Evolutionary conservation across 2,888 invertebrate species (phyloP), one percentile per base, ranked within the genome.

Genomic region (Melanotus villosus): DNA sequence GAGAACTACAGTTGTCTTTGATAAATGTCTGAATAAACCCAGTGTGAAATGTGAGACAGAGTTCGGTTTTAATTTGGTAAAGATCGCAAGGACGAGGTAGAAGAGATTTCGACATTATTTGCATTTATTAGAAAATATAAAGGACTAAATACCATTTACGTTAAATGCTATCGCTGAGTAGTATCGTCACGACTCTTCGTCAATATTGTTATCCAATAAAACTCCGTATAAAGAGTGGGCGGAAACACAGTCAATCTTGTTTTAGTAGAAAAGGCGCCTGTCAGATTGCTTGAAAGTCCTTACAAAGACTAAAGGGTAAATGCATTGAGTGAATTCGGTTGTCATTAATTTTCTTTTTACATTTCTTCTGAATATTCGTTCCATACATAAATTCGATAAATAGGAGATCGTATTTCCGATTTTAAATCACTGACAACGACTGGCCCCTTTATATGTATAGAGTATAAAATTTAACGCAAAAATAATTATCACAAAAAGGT

Each of bases 1-100:
- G 52, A 68, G 64, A 65, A 41, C 58, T 68, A 58, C 43, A 54
- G 38, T 52, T 65, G 58, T 47, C 57, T 68, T 56, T 68, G 68
- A 68, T 56, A 63, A 68, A 68, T 68, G 59, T 52, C 54, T 45
- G 30, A 59, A 64, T 65, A 57, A 62, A 47, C 50, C 16, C 14
- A 23, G 36, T 3, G 45, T n/a, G 26, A 36, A 30, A 41, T 45
- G 19, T 32, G 32, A 57, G 18, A 59, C 36, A 21, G 32, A 52
- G 52, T 19, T 34, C 32, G 52, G 32, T 34, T 18, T 52, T 52
- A 52, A 52, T 52, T 18, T 52, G n/a, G 23, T 1, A 47, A 9
- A 19, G 47, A n/a, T 26, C n/a, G 23, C 7, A 47, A 14, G 19
- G 12, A 10, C 1, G 12, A 47, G 21, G 7, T 9, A 23, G 16